Base-by-base conservation (phyloP, 2,113 vertebrate species). In the Martes martes region DNA sequence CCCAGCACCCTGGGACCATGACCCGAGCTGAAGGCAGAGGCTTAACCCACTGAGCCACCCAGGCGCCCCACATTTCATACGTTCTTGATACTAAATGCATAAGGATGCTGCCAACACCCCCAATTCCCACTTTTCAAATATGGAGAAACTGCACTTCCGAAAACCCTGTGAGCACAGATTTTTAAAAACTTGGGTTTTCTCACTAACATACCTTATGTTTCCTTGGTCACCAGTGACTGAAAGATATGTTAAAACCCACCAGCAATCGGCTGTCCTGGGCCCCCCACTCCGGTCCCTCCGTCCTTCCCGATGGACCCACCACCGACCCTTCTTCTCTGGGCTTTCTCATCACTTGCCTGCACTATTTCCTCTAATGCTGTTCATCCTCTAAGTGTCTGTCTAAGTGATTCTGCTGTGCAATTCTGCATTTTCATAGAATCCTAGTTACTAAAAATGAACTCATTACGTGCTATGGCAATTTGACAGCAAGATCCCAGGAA, bases 21-120 rank as follows among this genome's bases (percentile, higher is more conserved):
- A 18, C 52, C 52, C 5, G 16, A 55, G 52, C 52, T 55, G 52
- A 55, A 55, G 52, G 50, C 50, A 16, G 50, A 52, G 50, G 52
- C 52, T 55, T 55, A 18, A 55, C 52, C 52, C 52, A 55, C 16
- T 55, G 52, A 55, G 52, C 52, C 52, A 55, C 52, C 52, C 52
- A 55, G 52, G 52, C 5, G 16, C 52, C 52, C 52, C 52, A 28
- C 50, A 7, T 45, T 59, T 76, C 50, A 50, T 39, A 50, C 81
- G n/a, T 65, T 57, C 85, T 45, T 28, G 19, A 74, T 11, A 57
- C 33, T 86, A 65, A 83, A 73, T 15, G 26, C 24, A 52, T 31
- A 61, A 21, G 7, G 3, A 85, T 1, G 14, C 36, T n/a, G 5
- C 6, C 78, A 28, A 28, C 0, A 2, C 1, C 5, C 26, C 47